Evolutionary conservation across 2,113 vertebrate species (phyloP).

Genomic region (Columba livia): DNA sequence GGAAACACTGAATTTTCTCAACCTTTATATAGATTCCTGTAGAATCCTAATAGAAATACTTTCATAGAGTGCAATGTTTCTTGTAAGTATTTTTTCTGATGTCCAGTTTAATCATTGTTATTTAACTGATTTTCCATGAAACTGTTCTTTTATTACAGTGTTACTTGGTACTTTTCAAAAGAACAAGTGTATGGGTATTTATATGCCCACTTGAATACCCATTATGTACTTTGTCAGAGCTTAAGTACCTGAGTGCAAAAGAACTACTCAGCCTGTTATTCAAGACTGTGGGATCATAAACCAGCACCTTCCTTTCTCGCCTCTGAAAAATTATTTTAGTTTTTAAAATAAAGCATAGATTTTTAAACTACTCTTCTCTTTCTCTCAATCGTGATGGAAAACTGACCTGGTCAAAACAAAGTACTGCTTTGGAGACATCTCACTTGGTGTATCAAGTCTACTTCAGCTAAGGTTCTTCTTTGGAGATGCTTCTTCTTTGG

Average conservation of each 20-base stretch:
- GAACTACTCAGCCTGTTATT: neutral
- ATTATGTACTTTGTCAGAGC: neutral
- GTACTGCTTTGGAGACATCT: neutral
- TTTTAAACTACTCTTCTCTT: neutral
- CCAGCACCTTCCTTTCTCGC: neutral
- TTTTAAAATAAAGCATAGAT: neutral
- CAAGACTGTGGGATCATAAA: neutral
- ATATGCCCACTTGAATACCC: neutral
- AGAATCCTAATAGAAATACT: slow-evolving; percentile 16
- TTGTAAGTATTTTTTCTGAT: neutral
- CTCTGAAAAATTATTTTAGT: neutral
- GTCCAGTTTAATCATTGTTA: neutral
- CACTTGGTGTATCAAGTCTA: neutral
- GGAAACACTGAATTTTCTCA: slow-evolving; percentile 49
- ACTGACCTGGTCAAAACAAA: neutral
- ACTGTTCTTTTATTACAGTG: neutral
- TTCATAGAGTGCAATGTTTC: neutral
- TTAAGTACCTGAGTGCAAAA: neutral
- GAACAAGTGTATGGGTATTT: neutral
- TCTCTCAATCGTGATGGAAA: neutral
- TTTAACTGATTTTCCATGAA: neutral
- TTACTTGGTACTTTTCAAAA: neutral
- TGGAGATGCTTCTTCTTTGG: neutral
- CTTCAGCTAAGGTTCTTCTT: neutral
- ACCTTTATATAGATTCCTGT: neutral